Evolutionary conservation across 2,888 invertebrate species (phyloP).

Genomic region (Macrosiphum euphorbiae): DNA sequence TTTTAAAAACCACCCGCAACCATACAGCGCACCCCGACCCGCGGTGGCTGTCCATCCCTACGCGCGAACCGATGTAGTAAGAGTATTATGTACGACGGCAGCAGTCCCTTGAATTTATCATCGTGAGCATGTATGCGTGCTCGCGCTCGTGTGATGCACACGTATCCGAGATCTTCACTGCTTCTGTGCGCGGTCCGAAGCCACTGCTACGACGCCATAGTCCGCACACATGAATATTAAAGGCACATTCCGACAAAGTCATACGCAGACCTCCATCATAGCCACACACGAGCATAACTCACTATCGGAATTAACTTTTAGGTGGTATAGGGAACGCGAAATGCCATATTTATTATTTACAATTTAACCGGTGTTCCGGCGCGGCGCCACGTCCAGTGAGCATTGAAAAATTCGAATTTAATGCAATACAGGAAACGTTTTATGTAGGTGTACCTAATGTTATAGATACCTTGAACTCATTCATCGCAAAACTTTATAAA

Average conservation of each 20-base stretch:
- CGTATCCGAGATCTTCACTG: neutral
- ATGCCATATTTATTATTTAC: neutral
- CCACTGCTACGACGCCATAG: neutral
- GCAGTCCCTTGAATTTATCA: neutral
- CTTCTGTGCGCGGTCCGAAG: neutral
- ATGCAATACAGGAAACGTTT: neutral
- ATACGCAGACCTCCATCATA: neutral
- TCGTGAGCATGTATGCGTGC: neutral
- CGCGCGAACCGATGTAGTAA: neutral
- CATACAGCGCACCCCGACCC: neutral
- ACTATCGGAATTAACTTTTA: neutral
- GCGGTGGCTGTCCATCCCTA: neutral
- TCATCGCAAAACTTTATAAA: neutral
- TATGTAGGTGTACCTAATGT: neutral
- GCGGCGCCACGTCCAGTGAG: neutral
- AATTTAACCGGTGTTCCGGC: neutral
- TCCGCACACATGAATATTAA: neutral
- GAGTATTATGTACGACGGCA: neutral
- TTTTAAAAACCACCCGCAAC: constrained; percentile 27
- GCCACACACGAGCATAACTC: neutral
- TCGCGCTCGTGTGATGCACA: neutral
- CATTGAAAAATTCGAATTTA: constrained; percentile 1
- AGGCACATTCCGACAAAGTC: neutral
- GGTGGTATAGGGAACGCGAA: neutral
- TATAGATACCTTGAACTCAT: neutral